Evolutionary conservation across 2,888 invertebrate species (phyloP), one percentile per base, ranked within the genome.

Genomic region (Sphaeridia pumilis): DNA sequence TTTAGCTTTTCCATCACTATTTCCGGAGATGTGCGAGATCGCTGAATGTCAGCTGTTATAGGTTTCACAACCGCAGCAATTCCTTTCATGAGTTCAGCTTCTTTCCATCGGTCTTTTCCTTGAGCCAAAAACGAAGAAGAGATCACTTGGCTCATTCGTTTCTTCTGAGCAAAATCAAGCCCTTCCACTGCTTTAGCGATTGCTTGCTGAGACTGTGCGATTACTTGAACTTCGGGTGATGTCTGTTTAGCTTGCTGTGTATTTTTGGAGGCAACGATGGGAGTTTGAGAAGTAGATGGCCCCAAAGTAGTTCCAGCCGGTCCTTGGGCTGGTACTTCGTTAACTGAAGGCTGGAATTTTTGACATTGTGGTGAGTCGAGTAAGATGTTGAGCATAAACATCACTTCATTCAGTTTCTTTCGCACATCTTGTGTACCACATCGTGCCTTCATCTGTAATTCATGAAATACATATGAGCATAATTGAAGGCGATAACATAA

Each of bases 281-380:
- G 7, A 7, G 28, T 31, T 24, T 7, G 2, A 24, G 47, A 21
- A 3, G 27, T 12, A 2, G 25, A 7, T 22, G 25, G n/a, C n/a
- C 24, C 4, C 10, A 7, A 43, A 4, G 20, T 17, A 17, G 7
- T 7, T 44, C 26, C 4, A 25, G 4, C 14, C n/a, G 44, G 28
- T 45, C 42, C 14, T n/a, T 22, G 35, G 10, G 41, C n/a, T 52
- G 44, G 31, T 31, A 31, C 20, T 14, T 34, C n/a, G 25, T 24
- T n/a, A 31, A 20, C 46, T 5, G 52, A 14, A 14, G 54, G 49
- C 1, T 54, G 52, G 22, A 59, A 53, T 21, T 58, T 58, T 51
- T 59, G 54, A 48, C 63, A 62, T 14, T 54, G 54, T n/a, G 60
- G 60, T 21, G 55, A 48, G 17, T 63, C 61, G 48, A 65, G 41